Conservation (phyloP, 1,140 invertebrate genomes). For the Melanaphis sacchari region DNA sequence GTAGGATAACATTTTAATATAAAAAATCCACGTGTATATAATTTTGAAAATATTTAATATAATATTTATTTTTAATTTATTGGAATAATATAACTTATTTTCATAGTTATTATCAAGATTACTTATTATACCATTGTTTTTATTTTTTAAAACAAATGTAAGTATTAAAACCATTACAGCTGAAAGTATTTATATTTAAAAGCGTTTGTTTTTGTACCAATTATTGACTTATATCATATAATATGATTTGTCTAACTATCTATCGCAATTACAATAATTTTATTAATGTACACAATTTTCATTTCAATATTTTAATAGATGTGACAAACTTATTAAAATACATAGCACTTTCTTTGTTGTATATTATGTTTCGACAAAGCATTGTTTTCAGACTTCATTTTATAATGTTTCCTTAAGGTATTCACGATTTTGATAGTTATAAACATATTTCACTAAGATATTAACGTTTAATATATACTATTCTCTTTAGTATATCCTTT, state of each 20-base stretch:
- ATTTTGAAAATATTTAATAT: background rate
- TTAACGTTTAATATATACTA: background rate
- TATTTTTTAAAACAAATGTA: background rate
- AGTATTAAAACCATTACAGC: background rate
- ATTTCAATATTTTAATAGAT: background rate
- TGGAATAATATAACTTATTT: background rate
- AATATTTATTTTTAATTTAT: background rate
- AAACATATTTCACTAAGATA: background rate
- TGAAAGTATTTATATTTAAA: background rate
- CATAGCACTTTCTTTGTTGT: background rate
- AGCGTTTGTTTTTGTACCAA: background rate
- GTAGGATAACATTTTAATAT: background rate
- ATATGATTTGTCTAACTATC: background rate
- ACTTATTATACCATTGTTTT: background rate
- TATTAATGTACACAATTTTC: background rate
- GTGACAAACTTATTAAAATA: background rate
- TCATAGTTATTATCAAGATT: background rate
- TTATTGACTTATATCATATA: too few species aligned
- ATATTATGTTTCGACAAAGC: background rate
- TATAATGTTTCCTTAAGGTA: background rate
- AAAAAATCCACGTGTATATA: background rate
- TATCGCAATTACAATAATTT: background rate
- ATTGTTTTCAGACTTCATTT: background rate
- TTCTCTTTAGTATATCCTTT: background rate
- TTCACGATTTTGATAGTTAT: background rate